Base-by-base conservation (phyloP, 2,113 vertebrate species). In the Meriones unguiculatus region DNA sequence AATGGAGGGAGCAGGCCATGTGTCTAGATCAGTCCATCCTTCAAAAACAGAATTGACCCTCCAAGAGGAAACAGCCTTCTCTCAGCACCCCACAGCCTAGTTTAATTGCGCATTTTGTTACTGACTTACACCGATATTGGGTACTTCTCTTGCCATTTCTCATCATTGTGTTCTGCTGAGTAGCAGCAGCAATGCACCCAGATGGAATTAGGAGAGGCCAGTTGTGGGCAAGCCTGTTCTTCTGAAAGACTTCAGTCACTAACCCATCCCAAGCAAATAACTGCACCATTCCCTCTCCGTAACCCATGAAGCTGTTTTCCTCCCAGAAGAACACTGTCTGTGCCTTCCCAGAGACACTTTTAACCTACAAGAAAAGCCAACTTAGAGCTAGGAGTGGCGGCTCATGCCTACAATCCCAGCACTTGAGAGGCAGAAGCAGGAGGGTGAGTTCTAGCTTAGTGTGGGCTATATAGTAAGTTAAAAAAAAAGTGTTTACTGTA, bases 61-160 rank as follows among this genome's bases (percentile, higher is more conserved):
- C 82, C 80, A 76, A 87, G 92, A 86, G 90, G 84, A 91, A 76
- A 52, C 46, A 59, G 50, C 32, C 50, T 65, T 85, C 85, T 94
- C 32, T 90, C 50, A 15, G 64, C 46, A 90, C 35, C 24, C 28
- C 0, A 2, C 67, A 93, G 52, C 14, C 87, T 77, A 87, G 77
- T 46, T 92, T 82, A 65, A 82, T 77, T 89, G 87, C 78, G n/a
- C 8, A 62, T 90, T 89, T 94, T 75, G 78, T 87, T 84, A 91
- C 72, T 97, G 85, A 92, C 30, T 28, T 69, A 22, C 64, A n/a
- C 80, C 82, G 75, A 90, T 46, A 78, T n/a, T 87, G 84, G 77
- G 89, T 76, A 70, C 85, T 89, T 57, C 76, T 89, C 30, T 35
- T 70, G 69, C 32, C 15, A n/a, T n/a, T 35, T n/a, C 75, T 67